These are phyloP conservation scores for Zaprionus nigranus DNA, from an alignment of 1,140 invertebrate genomes.

Conservation along the genomic window DNA sequence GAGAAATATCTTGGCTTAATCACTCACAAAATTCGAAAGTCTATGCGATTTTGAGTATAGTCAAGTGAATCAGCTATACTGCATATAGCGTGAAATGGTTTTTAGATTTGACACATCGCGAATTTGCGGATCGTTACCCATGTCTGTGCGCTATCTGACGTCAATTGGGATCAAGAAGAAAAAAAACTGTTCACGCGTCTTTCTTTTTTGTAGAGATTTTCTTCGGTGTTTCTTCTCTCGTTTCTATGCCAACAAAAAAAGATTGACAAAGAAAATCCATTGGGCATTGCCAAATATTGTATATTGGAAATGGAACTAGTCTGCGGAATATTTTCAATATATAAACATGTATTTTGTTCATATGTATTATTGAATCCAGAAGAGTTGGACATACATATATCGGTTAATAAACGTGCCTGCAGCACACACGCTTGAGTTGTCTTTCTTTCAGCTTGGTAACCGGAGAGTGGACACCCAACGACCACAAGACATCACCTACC, in stretches of 20 bases:
- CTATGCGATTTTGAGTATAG: neutral
- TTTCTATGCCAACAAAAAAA: slow-evolving; percentile 17
- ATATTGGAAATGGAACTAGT: slow-evolving; percentile 9
- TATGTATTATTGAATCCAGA: neutral
- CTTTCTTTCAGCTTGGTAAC: neutral
- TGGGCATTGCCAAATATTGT: slow-evolving; percentile 15
- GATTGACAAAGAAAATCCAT: slow-evolving; percentile 15
- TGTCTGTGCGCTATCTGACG: slow-evolving; percentile 15
- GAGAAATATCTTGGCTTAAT: slow-evolving; percentile 2
- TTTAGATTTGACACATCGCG: slow-evolving; percentile 17
- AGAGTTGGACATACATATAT: neutral
- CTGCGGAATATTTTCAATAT: slow-evolving; percentile 5
- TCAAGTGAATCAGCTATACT: slow-evolving; percentile 13
- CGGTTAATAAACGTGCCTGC: neutral
- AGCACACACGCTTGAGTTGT: neutral
- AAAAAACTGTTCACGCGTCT: slow-evolving; percentile 18
- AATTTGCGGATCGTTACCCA: neutral
- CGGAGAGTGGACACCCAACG: neutral
- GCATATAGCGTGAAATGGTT: slow-evolving; percentile 10
- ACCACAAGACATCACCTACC: neutral
- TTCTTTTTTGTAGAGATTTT: neutral
- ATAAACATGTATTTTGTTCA: neutral
- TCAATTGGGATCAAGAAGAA: slow-evolving; percentile 6
- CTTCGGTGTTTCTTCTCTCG: neutral
- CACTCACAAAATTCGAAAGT: slow-evolving; percentile 1